Conservation (phyloP, 2,113 vertebrate species). For the Cololabis saira region DNA sequence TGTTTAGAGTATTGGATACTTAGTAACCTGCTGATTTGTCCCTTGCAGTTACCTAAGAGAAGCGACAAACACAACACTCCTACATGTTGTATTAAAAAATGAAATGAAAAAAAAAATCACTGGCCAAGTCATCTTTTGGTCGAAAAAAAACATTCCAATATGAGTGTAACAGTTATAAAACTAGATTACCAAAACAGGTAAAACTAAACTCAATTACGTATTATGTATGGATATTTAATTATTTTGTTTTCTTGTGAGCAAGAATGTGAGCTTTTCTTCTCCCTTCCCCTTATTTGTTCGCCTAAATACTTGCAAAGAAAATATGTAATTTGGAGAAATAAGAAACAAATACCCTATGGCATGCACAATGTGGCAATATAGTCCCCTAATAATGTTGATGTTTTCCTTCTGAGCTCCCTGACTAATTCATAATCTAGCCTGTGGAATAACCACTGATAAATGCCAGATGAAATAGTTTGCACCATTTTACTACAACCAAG, state of each 20-base stretch:
- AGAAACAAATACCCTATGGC: conserved; percentile 45
- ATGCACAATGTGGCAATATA: conserved; percentile 41
- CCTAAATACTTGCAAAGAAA: conserved; percentile 13
- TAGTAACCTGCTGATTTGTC: too few species aligned
- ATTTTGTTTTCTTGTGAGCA: neutral
- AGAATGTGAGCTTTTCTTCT: neutral
- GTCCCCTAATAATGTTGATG: conserved; percentile 65
- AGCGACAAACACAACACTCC: too few species aligned
- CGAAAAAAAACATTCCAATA: too few species aligned
- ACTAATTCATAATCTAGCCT: conserved; percentile 62
- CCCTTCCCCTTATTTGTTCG: conserved; percentile 12
- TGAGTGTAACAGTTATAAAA: too few species aligned
- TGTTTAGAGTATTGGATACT: too few species aligned
- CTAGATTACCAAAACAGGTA: too few species aligned
- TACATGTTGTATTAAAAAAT: too few species aligned
- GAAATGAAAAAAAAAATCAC: too few species aligned
- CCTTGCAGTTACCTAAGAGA: too few species aligned
- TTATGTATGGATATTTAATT: too few species aligned
- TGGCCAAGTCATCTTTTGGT: too few species aligned
- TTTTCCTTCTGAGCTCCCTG: conserved; percentile 51
- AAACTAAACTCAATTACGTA: too few species aligned
- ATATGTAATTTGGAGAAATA: conserved; percentile 33
- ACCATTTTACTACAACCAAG: conserved; percentile 37
- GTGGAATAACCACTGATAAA: conserved; percentile 53
- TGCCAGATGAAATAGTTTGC: conserved; percentile 17